These are phyloP conservation scores for Elephas maximus DNA, from an alignment of 2,113 vertebrate species.

Conservation along the genomic window DNA sequence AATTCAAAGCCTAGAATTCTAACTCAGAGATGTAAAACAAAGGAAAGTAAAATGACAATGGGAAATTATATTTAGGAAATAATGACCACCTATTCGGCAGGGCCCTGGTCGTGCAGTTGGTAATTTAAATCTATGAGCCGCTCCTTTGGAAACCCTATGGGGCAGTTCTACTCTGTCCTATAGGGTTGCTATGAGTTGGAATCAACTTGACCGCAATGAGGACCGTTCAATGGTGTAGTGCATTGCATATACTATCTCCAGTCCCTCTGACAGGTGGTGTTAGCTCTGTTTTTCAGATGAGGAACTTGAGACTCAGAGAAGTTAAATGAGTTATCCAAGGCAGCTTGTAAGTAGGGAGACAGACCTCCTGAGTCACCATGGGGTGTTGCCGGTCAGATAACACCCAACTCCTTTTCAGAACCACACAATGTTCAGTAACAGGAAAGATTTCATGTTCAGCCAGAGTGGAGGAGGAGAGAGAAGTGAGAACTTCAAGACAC, in stretches of 20 bases:
- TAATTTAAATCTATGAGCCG: too few relatives aligned
- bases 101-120: too few relatives aligned
- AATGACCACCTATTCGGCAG: neutral
- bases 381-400: neutral
- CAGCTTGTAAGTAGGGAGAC: neutral
- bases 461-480: constrained; percentile 17
- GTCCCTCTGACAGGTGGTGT: neutral
- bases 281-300: neutral
- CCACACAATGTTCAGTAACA: neutral
- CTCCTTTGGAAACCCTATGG: too few relatives aligned
- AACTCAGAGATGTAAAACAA: constrained; percentile 11
- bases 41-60: neutral
- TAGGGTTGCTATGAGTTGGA: too few relatives aligned
- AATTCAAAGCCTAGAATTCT: constrained; percentile 38
- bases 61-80: constrained; percentile 36
- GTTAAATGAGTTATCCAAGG: neutral
- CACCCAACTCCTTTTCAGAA: constrained; percentile 16
- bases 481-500: neutral
- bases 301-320: neutral
- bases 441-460: neutral
- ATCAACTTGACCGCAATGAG: too few relatives aligned
- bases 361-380: neutral
- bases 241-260: neutral
- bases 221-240: neutral
- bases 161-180: too few relatives aligned